Evolutionary conservation across 2,113 vertebrate genomes (phyloP), one percentile per base, ranked within the genome.

Genomic region (Tupaia tana): DNA sequence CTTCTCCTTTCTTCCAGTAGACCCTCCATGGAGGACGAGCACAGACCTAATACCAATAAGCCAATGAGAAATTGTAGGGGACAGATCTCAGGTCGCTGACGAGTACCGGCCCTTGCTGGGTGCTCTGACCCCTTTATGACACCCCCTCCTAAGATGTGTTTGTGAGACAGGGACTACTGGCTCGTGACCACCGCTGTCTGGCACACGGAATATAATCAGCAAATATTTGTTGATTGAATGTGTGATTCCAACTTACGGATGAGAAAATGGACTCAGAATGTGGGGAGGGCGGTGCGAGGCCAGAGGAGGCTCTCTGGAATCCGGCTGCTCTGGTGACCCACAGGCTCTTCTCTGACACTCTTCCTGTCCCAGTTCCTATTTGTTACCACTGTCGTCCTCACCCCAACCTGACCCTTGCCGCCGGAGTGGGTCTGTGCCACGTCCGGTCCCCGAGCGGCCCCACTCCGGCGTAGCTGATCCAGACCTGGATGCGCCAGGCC

Each of bases 141-240:
- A 1, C 18, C 2, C 1, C 11, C 15, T 18, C 27, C 61, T 59
- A 18, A 74, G 59, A 54, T 27, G 7, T 20, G 34, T 52, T 8
- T 86, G 19, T 75, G 83, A 71, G 29, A 12, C 4, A 15, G 71
- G 13, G 20, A 1, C 69, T 63, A 0, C 6, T 0, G 4, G 43
- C 93, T 43, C 54, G 67, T 64, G 58, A 27, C 43, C 59, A 31
- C 61, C 54, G 20, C 29, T 12, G 74, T 34, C 61, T 67, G 69
- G 69, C 22, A 0, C 29, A 0, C 0, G 3, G 2, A 0, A n/a
- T 25, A 7, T 27, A 16, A 54, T 29, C 29, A 1, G 7, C 31
- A 31, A 67, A 29, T 25, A 2, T 7, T 59, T 67, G 71, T 66
- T 64, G 81, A 70, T 54, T 11, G 75, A 89, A 78, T 29, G 27